Evolutionary conservation across 2,113 vertebrate genomes (phyloP).

Genomic region (Hippocampus zosterae): DNA sequence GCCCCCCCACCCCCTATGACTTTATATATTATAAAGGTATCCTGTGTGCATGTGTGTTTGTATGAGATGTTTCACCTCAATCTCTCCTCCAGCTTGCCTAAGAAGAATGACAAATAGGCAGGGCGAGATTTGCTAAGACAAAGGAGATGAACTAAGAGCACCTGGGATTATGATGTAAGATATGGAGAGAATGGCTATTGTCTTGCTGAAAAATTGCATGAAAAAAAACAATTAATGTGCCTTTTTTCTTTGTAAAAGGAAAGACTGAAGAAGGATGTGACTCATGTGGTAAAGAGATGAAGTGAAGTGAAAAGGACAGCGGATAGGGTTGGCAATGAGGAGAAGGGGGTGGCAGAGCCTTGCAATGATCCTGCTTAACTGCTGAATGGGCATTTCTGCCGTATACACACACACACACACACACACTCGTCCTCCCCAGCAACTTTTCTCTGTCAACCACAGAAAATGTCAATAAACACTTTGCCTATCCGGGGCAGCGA

Average conservation of each 20-base stretch:
- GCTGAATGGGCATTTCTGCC: conserved; percentile 56
- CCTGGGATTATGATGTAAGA: conserved; percentile 48
- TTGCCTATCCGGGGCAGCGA: conserved; percentile 55
- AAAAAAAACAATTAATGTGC: conserved; percentile 16
- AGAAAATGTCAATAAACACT: conserved; percentile 73
- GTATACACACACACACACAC: conserved; percentile 24
- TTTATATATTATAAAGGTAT: background rate
- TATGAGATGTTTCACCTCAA: conserved; percentile 41
- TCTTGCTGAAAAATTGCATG: conserved; percentile 12
- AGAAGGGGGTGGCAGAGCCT: conserved; percentile 24
- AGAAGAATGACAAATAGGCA: conserved; percentile 60
- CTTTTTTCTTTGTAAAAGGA: conserved; percentile 5
- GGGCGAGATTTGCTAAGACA: conserved; percentile 45
- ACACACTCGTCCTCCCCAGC: conserved; percentile 27
- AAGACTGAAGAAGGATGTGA: conserved; percentile 21
- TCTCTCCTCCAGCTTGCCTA: conserved; percentile 41
- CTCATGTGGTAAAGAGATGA: conserved; percentile 44
- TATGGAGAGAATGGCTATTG: conserved; percentile 44
- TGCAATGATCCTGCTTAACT: conserved; percentile 54
- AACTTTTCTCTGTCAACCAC: conserved; percentile 61
- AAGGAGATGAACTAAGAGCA: conserved; percentile 37
- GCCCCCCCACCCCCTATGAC: background rate
- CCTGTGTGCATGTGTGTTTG: background rate
- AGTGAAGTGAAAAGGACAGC: conserved; percentile 22
- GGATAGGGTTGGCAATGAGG: conserved; percentile 8